Evolutionary conservation across 2,888 invertebrate species (phyloP).

Genomic region (Mythimna albipuncta): DNA sequence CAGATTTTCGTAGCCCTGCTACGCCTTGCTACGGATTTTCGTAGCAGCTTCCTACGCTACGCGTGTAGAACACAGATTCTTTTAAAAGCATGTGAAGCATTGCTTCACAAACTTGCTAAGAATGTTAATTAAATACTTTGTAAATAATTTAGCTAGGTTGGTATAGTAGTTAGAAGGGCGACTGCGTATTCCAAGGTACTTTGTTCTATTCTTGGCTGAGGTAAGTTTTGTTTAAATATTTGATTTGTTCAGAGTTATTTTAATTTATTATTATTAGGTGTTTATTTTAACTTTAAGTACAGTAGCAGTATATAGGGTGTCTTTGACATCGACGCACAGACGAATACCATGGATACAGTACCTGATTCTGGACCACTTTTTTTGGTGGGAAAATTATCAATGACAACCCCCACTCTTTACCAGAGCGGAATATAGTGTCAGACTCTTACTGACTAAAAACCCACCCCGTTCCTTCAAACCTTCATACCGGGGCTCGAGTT

Average conservation of each 20-base stretch:
- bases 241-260: background rate
- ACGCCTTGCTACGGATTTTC: constrained; percentile 33
- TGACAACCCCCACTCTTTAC: too few relatives aligned
- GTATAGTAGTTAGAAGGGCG: constrained; percentile 17
- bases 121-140: constrained; percentile 63
- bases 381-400: too few relatives aligned
- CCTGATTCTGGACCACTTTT: too few relatives aligned
- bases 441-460: too few relatives aligned
- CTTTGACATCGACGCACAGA: too few relatives aligned
- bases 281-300: too few relatives aligned
- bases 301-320: too few relatives aligned
- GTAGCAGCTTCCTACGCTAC: constrained; percentile 44
- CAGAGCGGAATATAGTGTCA: too few relatives aligned
- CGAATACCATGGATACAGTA: too few relatives aligned
- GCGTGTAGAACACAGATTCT: constrained; percentile 56
- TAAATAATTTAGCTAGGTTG: constrained; percentile 38
- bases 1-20: constrained; percentile 42
- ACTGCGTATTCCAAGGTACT: constrained; percentile 1
- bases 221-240: background rate
- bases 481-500: too few relatives aligned
- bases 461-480: too few relatives aligned
- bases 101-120: constrained; percentile 56
- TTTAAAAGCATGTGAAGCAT: constrained; percentile 51
- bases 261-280: background rate
- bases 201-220: background rate